Evolutionary conservation across 1,140 invertebrate species (phyloP).

Genomic region (Battus philenor): DNA sequence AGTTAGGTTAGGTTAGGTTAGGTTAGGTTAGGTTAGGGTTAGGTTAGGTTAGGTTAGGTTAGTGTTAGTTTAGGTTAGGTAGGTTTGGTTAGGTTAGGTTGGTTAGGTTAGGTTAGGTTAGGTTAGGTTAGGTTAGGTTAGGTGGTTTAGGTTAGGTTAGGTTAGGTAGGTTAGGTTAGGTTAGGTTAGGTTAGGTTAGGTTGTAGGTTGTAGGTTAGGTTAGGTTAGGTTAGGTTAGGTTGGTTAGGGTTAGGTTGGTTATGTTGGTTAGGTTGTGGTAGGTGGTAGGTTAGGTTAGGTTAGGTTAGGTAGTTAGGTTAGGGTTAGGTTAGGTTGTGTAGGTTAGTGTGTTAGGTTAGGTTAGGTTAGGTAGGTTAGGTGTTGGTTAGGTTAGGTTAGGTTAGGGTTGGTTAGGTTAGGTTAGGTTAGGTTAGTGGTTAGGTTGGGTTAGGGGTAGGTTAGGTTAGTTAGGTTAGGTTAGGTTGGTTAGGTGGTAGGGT

Average conservation of each 20-base stretch:
- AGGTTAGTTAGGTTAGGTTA: slow-evolving; percentile 20
- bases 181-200: slow-evolving; percentile 34
- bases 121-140: slow-evolving; percentile 23
- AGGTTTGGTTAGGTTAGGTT: slow-evolving; percentile 34
- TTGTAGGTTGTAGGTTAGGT: slow-evolving; percentile 35
- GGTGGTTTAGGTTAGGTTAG: too few species aligned
- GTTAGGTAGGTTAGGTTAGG: slow-evolving; percentile 30
- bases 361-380: slow-evolving; percentile 18
- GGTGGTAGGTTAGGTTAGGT: slow-evolving; percentile 28
- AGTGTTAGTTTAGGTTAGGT: slow-evolving; percentile 30
- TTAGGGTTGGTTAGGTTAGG: slow-evolving; percentile 19
- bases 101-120: slow-evolving; percentile 32
- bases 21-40: slow-evolving; percentile 28
- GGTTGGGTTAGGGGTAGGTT: too few species aligned
- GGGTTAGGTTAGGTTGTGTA: slow-evolving; percentile 26
- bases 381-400: slow-evolving; percentile 24
- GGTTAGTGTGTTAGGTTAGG: slow-evolving; percentile 27
- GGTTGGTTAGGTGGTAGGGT: slow-evolving; percentile 14
- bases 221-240: slow-evolving; percentile 28
- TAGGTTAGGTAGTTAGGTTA: slow-evolving; percentile 26
- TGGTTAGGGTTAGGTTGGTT: slow-evolving; percentile 25
- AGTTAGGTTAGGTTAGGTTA: slow-evolving; percentile 28
- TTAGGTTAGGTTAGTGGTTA: slow-evolving; percentile 18
- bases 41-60: slow-evolving; percentile 33
- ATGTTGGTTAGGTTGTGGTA: too few species aligned